Percentiles rank a stretch among this genome's conserved stretches.
These are phyloP conservation scores for Grus americana DNA, from an alignment of 2,113 vertebrate genomes.

Conservation along the genomic window DNA sequence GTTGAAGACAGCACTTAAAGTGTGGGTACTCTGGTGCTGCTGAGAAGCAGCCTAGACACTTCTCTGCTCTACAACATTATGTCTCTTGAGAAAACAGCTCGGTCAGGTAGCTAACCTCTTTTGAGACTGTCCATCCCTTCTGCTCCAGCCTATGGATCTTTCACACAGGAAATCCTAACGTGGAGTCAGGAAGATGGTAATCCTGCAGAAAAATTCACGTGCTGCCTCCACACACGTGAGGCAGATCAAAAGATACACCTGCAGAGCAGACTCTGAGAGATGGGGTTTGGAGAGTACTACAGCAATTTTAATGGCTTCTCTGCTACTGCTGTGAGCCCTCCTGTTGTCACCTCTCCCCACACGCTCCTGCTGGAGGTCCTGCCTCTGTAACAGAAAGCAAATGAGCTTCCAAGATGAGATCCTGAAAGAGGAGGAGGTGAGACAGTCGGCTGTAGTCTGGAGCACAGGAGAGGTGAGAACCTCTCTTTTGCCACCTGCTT, in stretches of 20 bases:
- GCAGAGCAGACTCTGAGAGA: background rate
- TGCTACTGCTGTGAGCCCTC: background rate
- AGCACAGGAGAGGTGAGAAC: background rate
- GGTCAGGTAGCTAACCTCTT: background rate
- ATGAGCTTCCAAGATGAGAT: background rate
- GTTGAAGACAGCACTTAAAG: background rate
- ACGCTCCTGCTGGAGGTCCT: background rate
- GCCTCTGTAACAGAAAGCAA: background rate
- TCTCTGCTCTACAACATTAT: rapidly evolving
- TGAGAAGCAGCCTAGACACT: background rate
- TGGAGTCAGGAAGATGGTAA: background rate
- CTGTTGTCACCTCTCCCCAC: background rate
- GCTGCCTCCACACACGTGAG: background rate
- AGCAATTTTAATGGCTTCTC: background rate
- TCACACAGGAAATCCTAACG: background rate
- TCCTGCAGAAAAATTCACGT: background rate
- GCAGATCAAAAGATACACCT: background rate
- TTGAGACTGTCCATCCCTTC: background rate
- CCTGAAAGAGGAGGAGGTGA: background rate
- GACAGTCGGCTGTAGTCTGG: background rate
- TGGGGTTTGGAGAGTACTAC: background rate
- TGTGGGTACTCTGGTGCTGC: background rate
- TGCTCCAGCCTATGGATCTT: background rate
- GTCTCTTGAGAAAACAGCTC: background rate
- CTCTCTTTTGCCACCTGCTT: background rate